A percentile compares a stretch with the other conserved stretches of the same genome.
phyloP scores from a whole-genome alignment of 1,140 invertebrate species.

The Lordiphosa clarofinis region DNA sequence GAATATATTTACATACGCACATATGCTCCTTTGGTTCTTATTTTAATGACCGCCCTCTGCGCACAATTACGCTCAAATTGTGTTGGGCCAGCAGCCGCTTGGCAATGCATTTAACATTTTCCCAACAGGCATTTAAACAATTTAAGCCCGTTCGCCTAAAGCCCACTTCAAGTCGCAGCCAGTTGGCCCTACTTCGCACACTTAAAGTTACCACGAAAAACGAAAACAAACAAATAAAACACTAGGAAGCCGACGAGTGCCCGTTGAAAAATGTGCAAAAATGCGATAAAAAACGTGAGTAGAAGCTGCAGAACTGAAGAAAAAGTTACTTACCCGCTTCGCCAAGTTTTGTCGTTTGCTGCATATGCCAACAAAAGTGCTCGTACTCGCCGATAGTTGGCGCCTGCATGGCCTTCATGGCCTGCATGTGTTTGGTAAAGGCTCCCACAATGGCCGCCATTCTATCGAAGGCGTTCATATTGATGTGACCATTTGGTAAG shows the following conservation, averaged over 20 bases:
- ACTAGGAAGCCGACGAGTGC: constrained; percentile 9
- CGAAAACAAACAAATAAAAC: constrained; percentile 18
- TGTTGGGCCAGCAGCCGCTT: constrained; percentile 12
- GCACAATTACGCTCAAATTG: constrained; percentile 13
- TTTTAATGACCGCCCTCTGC: constrained; percentile 34
- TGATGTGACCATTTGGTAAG: constrained; percentile 78
- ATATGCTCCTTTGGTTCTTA: constrained; percentile 13
- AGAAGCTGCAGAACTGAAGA: neutral
- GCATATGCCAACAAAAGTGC: constrained; percentile 70
- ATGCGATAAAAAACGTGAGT: constrained; percentile 34
- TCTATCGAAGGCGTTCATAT: constrained; percentile 77
- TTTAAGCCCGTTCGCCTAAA: constrained; percentile 34
- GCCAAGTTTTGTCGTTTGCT: constrained; percentile 62
- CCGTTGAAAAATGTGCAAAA: constrained; percentile 40
- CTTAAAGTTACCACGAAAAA: constrained; percentile 33
- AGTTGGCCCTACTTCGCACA: constrained; percentile 4
- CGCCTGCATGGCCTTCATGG: constrained; percentile 48
- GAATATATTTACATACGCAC: constrained; percentile 8
- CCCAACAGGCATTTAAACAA: constrained; percentile 47
- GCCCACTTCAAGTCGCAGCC: constrained; percentile 23
- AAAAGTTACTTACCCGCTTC: constrained; percentile 63
- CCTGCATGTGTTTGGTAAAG: constrained; percentile 75
- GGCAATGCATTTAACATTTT: constrained; percentile 41
- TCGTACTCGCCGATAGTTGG: constrained; percentile 67
- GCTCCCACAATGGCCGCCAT: constrained; percentile 78